phyloP scores from a whole-genome alignment of 2,888 invertebrate genomes.

The Choreutis nemorana region DNA sequence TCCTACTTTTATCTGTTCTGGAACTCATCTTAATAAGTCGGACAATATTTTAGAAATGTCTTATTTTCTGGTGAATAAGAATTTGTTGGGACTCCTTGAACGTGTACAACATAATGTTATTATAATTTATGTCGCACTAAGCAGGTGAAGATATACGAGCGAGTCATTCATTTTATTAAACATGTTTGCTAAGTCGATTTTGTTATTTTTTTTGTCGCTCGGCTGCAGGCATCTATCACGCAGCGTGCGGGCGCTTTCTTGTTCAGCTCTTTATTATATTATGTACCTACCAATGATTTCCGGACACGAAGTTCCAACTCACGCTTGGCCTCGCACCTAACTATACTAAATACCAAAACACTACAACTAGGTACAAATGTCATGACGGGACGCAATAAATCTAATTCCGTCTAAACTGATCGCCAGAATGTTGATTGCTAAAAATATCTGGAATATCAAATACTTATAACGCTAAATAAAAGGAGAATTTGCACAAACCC shows the following conservation, averaged over 20 bases:
- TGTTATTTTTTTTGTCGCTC: constrained; percentile 59
- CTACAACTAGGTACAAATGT: background rate
- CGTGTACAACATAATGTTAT: constrained; percentile 64
- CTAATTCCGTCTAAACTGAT: too few relatives aligned
- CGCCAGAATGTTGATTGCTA: too few relatives aligned
- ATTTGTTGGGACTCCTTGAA: constrained; percentile 62
- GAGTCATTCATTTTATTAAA: constrained; percentile 64
- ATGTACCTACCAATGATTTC: constrained; percentile 58
- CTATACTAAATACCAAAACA: background rate
- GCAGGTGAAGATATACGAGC: constrained; percentile 65
- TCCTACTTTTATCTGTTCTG: constrained; percentile 40
- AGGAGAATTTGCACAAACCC: constrained; percentile 34
- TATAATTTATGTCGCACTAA: constrained; percentile 66
- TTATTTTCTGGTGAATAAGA: constrained; percentile 61
- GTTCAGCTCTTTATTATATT: constrained; percentile 55
- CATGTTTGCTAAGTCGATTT: constrained; percentile 65
- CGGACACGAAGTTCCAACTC: constrained; percentile 31
- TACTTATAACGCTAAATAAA: constrained; percentile 35
- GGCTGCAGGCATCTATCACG: constrained; percentile 55
- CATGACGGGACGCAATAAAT: too few relatives aligned
- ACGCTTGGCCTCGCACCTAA: background rate
- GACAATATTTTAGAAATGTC: constrained; percentile 50
- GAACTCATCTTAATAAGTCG: constrained; percentile 40
- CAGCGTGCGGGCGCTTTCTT: constrained; percentile 61
- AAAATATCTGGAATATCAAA: too few relatives aligned